A percentile compares a stretch with the other conserved stretches of the same genome.
Conservation (phyloP, 30 jellyfish, hydroid and myxozoan genomes). For the Kudoa iwatai region DNA sequence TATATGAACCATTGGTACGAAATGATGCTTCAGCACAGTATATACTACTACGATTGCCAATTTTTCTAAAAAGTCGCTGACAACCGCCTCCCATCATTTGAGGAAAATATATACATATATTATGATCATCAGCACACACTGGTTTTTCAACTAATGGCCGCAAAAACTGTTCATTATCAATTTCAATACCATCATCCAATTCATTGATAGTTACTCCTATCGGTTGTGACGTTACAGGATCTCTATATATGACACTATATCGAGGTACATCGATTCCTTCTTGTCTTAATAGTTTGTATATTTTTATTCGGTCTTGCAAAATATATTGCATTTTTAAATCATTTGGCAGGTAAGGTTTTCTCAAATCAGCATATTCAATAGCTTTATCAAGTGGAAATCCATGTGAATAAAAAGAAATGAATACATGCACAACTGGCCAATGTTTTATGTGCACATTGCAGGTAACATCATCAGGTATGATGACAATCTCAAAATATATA, state of each 20-base stretch:
- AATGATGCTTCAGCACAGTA: slow-evolving; percentile 74
- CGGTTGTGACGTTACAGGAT: background rate
- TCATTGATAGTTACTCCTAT: too few species aligned
- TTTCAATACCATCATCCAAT: slow-evolving; percentile 16
- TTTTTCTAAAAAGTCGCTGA: slow-evolving; percentile 48
- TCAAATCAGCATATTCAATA: slow-evolving; percentile 23
- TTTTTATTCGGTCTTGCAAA: slow-evolving; percentile 28
- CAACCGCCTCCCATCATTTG: slow-evolving; percentile 89
- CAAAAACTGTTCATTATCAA: slow-evolving; percentile 34
- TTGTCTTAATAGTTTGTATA: background rate
- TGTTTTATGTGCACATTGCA: slow-evolving; percentile 44
- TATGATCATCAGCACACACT: slow-evolving; percentile 78
- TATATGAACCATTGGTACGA: slow-evolving; percentile 47
- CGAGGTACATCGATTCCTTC: background rate
- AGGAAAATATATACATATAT: slow-evolving; percentile 49
- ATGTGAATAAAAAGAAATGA: slow-evolving; percentile 48
- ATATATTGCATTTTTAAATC: slow-evolving; percentile 43
- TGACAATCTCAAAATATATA: slow-evolving; percentile 18
- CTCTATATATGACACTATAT: background rate
- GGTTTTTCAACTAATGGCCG: slow-evolving; percentile 93
- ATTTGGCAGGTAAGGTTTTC: slow-evolving; percentile 40
- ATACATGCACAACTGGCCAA: slow-evolving; percentile 86
- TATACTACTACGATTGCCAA: slow-evolving; percentile 89
- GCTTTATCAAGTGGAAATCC: slow-evolving; percentile 85
- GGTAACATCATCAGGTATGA: slow-evolving; percentile 59